Base-by-base conservation (phyloP, 2,888 invertebrate species). In the Eretmocerus hayati region DNA sequence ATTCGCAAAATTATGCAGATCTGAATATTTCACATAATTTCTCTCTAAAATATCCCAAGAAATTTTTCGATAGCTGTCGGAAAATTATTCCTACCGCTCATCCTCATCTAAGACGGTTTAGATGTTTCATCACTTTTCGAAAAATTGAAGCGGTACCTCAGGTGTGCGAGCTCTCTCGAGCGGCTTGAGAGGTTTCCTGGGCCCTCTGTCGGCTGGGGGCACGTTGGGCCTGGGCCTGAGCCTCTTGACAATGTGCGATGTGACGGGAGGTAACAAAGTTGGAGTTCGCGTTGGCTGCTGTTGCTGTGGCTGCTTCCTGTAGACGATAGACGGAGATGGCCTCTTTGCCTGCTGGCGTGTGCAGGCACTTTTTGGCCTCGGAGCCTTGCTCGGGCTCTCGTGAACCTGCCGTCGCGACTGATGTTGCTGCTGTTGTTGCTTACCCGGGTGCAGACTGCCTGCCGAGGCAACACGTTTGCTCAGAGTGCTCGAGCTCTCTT, bases 341-440 rank as follows among this genome's bases (percentile, higher is more conserved):
- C 59, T 54, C 30, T 56, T 62, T 0, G 47, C 33, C 36, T 58
- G 56, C 36, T 58, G 56, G 18, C 58, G 47, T 2, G 53, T 46
- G 6, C 55, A 49, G 4, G 58, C 60, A 22, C 62, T 67, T 19
- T 53, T 58, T 0, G 62, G 56, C 31, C 60, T 60, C 1, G 31
- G 9, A 23, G 18, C 26, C 5, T 30, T 4, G 2, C 13, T 3
- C 6, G 41, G 41, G 40, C 16, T 4, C 40, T 23, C 26, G n/a
- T 16, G 15, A 16, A 15, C 1, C 2, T 36, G 23, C 16, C 18
- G 19, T 9, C 18, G n/a, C n/a, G n/a, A n/a, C 40, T 15, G 36
- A 3, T 9, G 37, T 6, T 43, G 26, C 9, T 46, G 16, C 22
- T 45, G 37, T 30, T 21, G 16, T 11, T 23, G 23, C 21, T 50